Base-by-base conservation (phyloP, 2,888 invertebrate species). In the Parasteatoda lunata region DNA sequence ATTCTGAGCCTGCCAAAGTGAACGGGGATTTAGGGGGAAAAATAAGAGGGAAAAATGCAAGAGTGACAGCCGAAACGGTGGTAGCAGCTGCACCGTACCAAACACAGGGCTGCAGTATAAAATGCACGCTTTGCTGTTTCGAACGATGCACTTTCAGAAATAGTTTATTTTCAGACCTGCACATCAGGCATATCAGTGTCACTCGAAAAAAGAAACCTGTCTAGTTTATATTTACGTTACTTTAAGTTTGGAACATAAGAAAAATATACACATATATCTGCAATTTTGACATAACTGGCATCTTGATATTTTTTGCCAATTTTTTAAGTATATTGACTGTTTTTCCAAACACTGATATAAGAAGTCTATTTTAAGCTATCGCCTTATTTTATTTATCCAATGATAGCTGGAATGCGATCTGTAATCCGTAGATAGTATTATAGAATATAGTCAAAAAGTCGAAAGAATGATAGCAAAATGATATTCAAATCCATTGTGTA, bases 1-100 rank as follows among this genome's bases (percentile, higher is more conserved):
- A 80, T 79, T 85, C 79, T 70, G 68, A 69, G 76, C 80, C 85
- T 80, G 79, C 85, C 78, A 69, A 69, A 84, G 78, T 51, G 77
- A 54, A 68, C 13, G 81, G 72, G 82, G 81, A 82, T 69, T 76
- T 70, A 15, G 71, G 68, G 54, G 72, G 84, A 71, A 48, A 30
- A 54, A 66, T 48, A 76, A 49, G 68, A 49, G 66, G 51, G 79
- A 68, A 72, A 78, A 78, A 84, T 64, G 49, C 77, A 51, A 59
- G 70, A 49, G 47, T 84, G 84, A 84, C 84, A 84, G 73, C 68
- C 84, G 83, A 77, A 84, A 64, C 84, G 73, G 73, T 76, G 76
- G 75, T 79, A 79, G 84, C 69, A 79, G 84, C 70, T 47, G 69
- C 51, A 30, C 48, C n/a, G 51, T n/a, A 15, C 51, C 52, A 51